These are phyloP conservation scores for Nibea coibor DNA, from an alignment of 2,113 vertebrate species.

Conservation along the genomic window DNA sequence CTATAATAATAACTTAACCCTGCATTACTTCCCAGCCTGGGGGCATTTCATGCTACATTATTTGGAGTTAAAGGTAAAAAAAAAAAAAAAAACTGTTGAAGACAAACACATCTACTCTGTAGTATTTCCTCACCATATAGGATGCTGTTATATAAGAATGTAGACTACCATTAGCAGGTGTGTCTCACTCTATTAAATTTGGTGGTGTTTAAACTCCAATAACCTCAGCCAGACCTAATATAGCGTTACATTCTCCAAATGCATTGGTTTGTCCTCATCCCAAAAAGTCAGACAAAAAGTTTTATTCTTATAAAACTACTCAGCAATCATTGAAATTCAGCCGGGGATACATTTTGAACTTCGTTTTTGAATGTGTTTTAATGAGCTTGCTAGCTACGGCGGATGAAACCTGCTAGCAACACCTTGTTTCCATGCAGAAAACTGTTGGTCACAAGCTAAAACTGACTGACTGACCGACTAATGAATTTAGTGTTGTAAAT, in stretches of 20 bases:
- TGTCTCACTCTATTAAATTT: no score
- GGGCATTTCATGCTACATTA: neutral
- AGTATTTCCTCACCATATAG: neutral
- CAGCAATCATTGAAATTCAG: neutral
- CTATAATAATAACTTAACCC: neutral
- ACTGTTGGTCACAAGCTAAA: no score
- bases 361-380: no score
- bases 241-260: no score
- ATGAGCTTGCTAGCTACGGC: neutral
- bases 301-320: neutral
- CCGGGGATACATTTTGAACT: neutral
- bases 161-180: neutral
- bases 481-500: no score
- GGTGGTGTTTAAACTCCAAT: no score
- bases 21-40: neutral
- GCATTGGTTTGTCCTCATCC: no score
- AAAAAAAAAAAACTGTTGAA: neutral
- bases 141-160: neutral
- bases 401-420: neutral
- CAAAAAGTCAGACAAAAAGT: no score
- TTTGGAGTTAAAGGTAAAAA: neutral
- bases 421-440: neutral
- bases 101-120: neutral
- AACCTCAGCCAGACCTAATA: no score
- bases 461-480: neutral